A percentile compares a stretch with the other conserved stretches of the same genome.
Conservation (phyloP, 2,888 invertebrate species). For the Yponomeuta cagnagella region DNA sequence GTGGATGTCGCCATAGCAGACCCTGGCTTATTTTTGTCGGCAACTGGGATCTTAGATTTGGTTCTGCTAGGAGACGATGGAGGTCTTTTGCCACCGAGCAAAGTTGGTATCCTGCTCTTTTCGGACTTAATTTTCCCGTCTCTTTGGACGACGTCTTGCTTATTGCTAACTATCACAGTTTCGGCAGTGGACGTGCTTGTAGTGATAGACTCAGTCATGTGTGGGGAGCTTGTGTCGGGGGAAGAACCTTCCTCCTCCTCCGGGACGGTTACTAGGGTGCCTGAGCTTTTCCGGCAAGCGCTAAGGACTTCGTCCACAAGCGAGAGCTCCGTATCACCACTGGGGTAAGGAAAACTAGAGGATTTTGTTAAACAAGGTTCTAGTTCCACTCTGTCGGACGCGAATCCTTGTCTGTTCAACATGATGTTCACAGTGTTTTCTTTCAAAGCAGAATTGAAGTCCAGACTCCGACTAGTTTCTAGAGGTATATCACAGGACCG, state of each 20-base stretch:
- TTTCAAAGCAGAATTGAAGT: constrained; percentile 53
- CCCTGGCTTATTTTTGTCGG: constrained; percentile 39
- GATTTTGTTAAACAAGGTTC: constrained; percentile 54
- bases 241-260: constrained; percentile 78
- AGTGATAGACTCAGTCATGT: constrained; percentile 79
- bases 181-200: constrained; percentile 83
- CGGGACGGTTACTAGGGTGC: constrained; percentile 74
- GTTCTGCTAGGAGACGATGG: constrained; percentile 60
- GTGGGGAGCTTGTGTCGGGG: constrained; percentile 69
- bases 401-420: constrained; percentile 43
- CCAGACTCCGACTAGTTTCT: constrained; percentile 53
- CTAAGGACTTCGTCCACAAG: constrained; percentile 64
- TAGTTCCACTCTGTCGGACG: constrained; percentile 38
- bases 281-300: constrained; percentile 62
- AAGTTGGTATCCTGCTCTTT: constrained; percentile 74
- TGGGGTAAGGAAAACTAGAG: constrained; percentile 50
- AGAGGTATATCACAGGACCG: constrained; percentile 39
- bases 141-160: constrained; percentile 49
- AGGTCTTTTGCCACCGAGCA: constrained; percentile 65
- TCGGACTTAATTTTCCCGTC: constrained; percentile 63
- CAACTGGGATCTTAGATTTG: constrained; percentile 63
- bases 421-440: constrained; percentile 63
- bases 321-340: constrained; percentile 54
- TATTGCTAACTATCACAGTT: constrained; percentile 81
- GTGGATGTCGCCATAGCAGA: constrained; percentile 31